phyloP scores from a whole-genome alignment of 2,888 invertebrate species.

The Dryocosmus kuriphilus region DNA sequence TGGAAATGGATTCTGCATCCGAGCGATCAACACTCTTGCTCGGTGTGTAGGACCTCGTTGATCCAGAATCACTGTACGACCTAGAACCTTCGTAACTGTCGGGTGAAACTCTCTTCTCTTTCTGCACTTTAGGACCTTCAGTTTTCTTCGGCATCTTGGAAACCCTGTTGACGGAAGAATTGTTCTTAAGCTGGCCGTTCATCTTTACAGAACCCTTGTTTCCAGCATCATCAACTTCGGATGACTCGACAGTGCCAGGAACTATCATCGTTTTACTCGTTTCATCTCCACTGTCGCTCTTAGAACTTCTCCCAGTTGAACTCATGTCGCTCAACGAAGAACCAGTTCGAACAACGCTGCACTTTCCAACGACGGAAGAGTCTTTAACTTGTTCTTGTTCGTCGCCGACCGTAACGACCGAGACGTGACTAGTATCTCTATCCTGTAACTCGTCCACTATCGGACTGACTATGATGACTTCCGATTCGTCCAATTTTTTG shows the following conservation, averaged over 20 bases:
- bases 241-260: slow-evolving; percentile 75
- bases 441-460: slow-evolving; percentile 81
- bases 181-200: slow-evolving; percentile 78
- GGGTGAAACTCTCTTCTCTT: slow-evolving; percentile 79
- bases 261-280: slow-evolving; percentile 77
- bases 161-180: neutral
- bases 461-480: slow-evolving; percentile 89
- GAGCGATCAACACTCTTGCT: slow-evolving; percentile 82
- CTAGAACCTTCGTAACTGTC: slow-evolving; percentile 82
- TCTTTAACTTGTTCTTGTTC: slow-evolving; percentile 87
- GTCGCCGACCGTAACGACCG: slow-evolving; percentile 93
- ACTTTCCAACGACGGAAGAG: slow-evolving; percentile 79
- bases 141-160: slow-evolving; percentile 66
- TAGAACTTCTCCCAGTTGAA: slow-evolving; percentile 63
- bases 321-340: slow-evolving; percentile 70
- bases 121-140: slow-evolving; percentile 54
- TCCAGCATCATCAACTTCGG: slow-evolving; percentile 64
- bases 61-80: slow-evolving; percentile 88
- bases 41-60: slow-evolving; percentile 82
- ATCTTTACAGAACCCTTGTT: slow-evolving; percentile 72
- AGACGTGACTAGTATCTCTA: slow-evolving; percentile 93
- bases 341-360: slow-evolving; percentile 73
- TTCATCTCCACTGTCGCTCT: slow-evolving; percentile 75
- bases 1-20: slow-evolving; percentile 91
- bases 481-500: slow-evolving; percentile 90